Base-by-base conservation (phyloP, 2,113 vertebrate genomes). In the Menura novaehollandiae region DNA sequence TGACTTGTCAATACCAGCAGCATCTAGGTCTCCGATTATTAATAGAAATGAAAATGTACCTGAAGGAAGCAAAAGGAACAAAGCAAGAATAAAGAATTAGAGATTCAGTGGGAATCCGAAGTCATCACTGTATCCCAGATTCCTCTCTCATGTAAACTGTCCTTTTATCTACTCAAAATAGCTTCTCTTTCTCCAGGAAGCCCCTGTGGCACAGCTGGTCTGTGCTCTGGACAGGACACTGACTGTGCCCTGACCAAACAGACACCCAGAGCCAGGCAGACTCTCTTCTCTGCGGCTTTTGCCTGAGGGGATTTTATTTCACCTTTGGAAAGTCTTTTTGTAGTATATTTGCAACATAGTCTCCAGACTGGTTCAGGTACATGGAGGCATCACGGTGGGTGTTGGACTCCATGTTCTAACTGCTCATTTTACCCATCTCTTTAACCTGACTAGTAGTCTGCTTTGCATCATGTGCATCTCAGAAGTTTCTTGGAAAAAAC, bases 361-460 rank as follows among this genome's bases (percentile, higher is more conserved):
- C 32, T 83, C 76, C 22, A 33, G 41, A 52, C 51, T 9, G 22
- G 21, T 4, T 73, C 35, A 15, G 23, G 19, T 66, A 2, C 23
- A 4, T 11, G 8, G 14, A 15, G 9, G 19, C 4, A 26, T 44
- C 19, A 3, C 0, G 0, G 13, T 17, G 15, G 46, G 47, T 33
- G 7, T 13, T 5, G 3, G 63, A 60, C n/a, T 15, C 11, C 49
- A 68, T 39, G 14, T 66, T 8, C 22, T 59, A 2, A 26, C 15
- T 89, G 17, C 37, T 63, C 43, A 13, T 77, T 83, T 88, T 55
- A 23, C 12, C 1, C 4, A 5, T 47, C 22, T 53, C 43, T 47
- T 84, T 43, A 51, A 41, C 56, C 24, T 75, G 23, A 30, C 33
- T 32, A 11, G 27, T 33, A 81, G 41, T 67, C 66, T 78, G 52